Base-by-base conservation (phyloP, 2,113 vertebrate species). In the Anoura caudifer region DNA sequence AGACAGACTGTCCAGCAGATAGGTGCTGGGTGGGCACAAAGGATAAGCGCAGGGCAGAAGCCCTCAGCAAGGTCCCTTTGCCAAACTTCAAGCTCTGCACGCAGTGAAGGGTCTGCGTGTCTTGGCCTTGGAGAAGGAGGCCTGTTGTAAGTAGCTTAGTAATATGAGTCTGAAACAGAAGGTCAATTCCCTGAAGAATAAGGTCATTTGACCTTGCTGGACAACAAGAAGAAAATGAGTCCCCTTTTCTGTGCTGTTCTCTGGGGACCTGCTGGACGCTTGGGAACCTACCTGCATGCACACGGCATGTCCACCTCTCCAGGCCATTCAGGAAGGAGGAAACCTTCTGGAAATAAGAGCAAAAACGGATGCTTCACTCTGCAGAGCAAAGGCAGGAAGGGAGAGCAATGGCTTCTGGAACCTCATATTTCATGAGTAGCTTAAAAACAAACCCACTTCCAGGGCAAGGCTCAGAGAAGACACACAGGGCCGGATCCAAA, bases 91-190 rank as follows among this genome's bases (percentile, higher is more conserved):
- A 80, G 43, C 24, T 61, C 41, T 72, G 5, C 22, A 5, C 0
- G 0, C 26, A 22, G 31, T 19, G 26, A 90, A 67, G 15, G 12
- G 41, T 47, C 9, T 87, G 22, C 14, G 15, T 19, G 38, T 54
- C 14, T 50, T 52, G 52, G 56, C 33, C 36, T 70, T 45, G 69
- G 43, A 45, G 41, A 67, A 54, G 47, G 15, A 43, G 22, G 15
- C 12, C 38, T 75, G 65, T 50, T 65, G 7, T 41, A 31, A 95
- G 87, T 33, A 80, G 86, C 75, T 97, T 75, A 96, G 61, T 87
- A 96, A 96, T 94, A 97, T 86, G 93, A 96, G 94, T 80, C 79
- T 84, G 88, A 97, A 77, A 84, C 41, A 94, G 90, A 97, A 97
- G 22, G 33, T 92, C 87, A 65, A 61, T 94, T 97, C 94, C 94